These are phyloP conservation scores for Dexiosoma caninum DNA, from an alignment of 2,888 invertebrate genomes.

Conservation along the genomic window DNA sequence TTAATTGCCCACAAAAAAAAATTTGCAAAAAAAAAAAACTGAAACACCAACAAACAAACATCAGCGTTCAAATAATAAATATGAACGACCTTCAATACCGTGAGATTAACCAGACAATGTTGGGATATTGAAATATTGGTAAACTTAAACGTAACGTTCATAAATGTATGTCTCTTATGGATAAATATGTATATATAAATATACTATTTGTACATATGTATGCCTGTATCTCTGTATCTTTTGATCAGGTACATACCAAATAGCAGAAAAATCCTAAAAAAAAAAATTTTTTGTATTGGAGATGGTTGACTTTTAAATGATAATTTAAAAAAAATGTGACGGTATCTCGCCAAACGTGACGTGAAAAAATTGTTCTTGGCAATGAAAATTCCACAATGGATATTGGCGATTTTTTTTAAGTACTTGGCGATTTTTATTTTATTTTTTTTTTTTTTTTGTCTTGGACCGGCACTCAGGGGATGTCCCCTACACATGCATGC, in stretches of 20 bases:
- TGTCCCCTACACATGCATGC: too few relatives aligned
- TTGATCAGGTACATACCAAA: slow-evolving; percentile 35
- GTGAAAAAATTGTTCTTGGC: too few relatives aligned
- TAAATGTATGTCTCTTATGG: background rate
- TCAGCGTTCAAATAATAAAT: slow-evolving; percentile 32
- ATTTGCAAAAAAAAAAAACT: background rate
- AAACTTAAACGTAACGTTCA: background rate
- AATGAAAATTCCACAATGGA: too few relatives aligned
- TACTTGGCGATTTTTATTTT: too few relatives aligned
- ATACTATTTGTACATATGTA: too few relatives aligned
- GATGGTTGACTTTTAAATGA: slow-evolving; percentile 15
- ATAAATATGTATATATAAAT: too few relatives aligned
- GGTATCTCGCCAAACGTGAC: background rate
- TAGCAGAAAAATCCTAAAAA: slow-evolving; percentile 10
- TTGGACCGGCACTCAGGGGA: too few relatives aligned
- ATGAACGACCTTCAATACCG: slow-evolving; percentile 56
- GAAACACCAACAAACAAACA: background rate
- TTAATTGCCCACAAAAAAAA: slow-evolving; percentile 14
- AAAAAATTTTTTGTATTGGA: slow-evolving; percentile 3
- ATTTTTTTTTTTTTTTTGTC: too few relatives aligned
- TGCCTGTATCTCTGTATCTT: too few relatives aligned
- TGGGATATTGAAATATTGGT: background rate
- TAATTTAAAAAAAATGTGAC: background rate
- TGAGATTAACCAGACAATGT: slow-evolving; percentile 41
- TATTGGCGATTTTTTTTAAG: too few relatives aligned